These are phyloP conservation scores for Aegotheles bennettii DNA, from an alignment of 2,113 vertebrate genomes.

Conservation along the genomic window DNA sequence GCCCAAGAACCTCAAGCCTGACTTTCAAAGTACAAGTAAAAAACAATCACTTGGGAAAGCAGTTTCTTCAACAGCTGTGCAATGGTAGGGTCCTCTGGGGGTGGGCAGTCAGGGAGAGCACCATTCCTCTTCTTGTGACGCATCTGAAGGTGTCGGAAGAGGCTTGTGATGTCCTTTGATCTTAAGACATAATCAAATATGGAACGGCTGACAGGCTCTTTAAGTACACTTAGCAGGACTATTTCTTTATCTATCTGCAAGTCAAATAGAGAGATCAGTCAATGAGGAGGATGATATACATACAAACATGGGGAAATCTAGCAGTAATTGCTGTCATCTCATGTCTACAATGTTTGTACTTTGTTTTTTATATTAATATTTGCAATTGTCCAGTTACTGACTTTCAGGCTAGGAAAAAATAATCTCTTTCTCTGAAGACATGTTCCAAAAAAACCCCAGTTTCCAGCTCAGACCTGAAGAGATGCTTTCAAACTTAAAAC, in stretches of 20 bases:
- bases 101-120: slow-evolving; percentile 84
- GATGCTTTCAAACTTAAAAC: neutral
- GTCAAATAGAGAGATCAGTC: neutral
- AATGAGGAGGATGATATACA: neutral
- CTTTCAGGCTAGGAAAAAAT: no score
- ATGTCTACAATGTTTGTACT: neutral
- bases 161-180: slow-evolving; percentile 91
- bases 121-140: slow-evolving; percentile 91
- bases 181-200: slow-evolving; percentile 96
- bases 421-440: neutral
- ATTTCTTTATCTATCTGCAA: slow-evolving; percentile 94
- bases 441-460: neutral
- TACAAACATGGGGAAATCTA: neutral
- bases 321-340: neutral
- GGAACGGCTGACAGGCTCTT: slow-evolving; percentile 92
- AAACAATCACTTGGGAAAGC: slow-evolving; percentile 86
- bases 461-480: neutral
- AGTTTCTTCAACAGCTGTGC: slow-evolving; percentile 94
- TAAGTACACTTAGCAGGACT: slow-evolving; percentile 93
- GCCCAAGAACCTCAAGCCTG: neutral
- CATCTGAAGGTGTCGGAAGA: slow-evolving; percentile 90
- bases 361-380: neutral
- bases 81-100: slow-evolving; percentile 90
- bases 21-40: neutral
- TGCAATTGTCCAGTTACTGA: no score